These are phyloP conservation scores for Protaetia brevitarsis DNA, from an alignment of 1,140 invertebrate species.

Conservation along the genomic window DNA sequence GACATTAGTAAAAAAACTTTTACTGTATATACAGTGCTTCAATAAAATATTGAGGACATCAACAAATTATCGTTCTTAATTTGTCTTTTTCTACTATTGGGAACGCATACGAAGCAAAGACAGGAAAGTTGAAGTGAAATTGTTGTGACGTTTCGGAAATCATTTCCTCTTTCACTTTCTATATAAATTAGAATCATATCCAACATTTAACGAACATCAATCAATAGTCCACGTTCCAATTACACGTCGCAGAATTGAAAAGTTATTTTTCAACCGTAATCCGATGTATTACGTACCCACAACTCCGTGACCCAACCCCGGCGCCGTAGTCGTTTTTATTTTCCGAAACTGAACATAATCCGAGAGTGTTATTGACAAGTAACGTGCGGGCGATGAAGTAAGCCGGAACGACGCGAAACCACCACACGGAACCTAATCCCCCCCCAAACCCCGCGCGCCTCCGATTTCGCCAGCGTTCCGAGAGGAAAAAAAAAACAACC, in stretches of 20 bases:
- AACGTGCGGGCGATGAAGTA: not conserved
- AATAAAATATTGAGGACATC: too few species aligned
- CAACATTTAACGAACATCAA: not conserved
- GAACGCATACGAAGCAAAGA: too few species aligned
- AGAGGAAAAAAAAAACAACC: too few species aligned
- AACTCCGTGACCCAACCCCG: too few species aligned
- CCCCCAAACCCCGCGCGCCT: not conserved
- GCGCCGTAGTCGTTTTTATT: not conserved
- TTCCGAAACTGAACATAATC: not conserved
- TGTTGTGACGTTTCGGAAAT: too few species aligned
- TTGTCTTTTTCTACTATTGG: too few species aligned
- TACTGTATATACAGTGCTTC: too few species aligned
- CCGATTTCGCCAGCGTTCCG: not conserved
- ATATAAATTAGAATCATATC: not conserved
- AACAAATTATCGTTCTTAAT: too few species aligned
- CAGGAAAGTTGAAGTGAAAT: too few species aligned
- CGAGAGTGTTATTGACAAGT: constrained; percentile 1
- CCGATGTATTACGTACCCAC: not conserved
- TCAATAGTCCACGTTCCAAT: not conserved
- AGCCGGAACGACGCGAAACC: not conserved
- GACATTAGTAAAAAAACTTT: too few species aligned
- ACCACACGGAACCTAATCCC: not conserved
- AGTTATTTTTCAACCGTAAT: not conserved
- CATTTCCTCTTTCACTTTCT: too few species aligned
- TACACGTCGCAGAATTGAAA: not conserved